phyloP scores from a whole-genome alignment of 2,113 vertebrate species.

The Aspidoscelis tigris region DNA sequence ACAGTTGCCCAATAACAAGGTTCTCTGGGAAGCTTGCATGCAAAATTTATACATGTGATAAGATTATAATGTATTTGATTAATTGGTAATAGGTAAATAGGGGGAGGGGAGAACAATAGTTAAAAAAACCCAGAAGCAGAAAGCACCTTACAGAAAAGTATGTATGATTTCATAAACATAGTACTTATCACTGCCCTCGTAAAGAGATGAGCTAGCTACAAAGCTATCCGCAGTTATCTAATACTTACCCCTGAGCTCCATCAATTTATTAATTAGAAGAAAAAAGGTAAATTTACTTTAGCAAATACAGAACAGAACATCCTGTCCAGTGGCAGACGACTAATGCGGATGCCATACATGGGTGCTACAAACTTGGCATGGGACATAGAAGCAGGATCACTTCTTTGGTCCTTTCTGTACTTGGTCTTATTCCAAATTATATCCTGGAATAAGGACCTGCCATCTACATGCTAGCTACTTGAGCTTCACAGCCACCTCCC shows the following conservation, averaged over 20 bases:
- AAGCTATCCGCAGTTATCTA: not conserved
- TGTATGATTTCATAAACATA: slow-evolving; percentile 12
- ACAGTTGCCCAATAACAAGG: no score
- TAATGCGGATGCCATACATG: not conserved
- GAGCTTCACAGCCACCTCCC: no score
- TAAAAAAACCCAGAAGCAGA: not conserved
- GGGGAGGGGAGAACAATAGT: not conserved
- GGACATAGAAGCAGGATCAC: not conserved
- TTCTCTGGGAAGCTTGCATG: no score
- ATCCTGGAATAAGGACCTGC: no score
- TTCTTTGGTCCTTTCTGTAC: not conserved
- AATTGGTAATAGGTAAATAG: not conserved
- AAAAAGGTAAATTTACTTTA: not conserved
- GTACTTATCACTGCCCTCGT: not conserved
- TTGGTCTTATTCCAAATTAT: no score
- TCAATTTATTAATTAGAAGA: not conserved
- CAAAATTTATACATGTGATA: not conserved
- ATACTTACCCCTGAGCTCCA: not conserved
- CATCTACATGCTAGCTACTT: no score
- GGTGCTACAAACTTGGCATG: no score
- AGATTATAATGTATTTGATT: slow-evolving; percentile 1
- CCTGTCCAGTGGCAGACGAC: not conserved
- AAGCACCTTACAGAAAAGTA: slow-evolving; percentile 2
- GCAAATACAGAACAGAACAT: not conserved
- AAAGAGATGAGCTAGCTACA: slow-evolving; percentile 10